Conservation (phyloP, 2,113 vertebrate genomes). For the Myrmecophaga tridactyla region DNA sequence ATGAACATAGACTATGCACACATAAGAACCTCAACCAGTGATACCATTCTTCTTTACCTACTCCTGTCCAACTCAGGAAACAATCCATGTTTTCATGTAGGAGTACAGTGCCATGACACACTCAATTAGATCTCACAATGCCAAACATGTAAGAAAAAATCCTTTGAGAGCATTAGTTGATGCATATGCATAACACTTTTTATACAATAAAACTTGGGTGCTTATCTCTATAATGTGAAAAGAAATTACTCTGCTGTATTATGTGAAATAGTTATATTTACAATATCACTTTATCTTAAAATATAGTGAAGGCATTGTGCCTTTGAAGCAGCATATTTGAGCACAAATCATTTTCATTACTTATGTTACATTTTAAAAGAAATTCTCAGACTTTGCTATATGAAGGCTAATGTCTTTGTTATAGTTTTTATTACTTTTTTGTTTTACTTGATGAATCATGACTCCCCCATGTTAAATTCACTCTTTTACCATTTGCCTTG, state of each 20-base stretch:
- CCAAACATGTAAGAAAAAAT: neutral
- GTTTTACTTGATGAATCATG: neutral
- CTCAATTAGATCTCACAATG: neutral
- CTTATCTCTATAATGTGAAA: conserved; percentile 33
- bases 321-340: conserved; percentile 1
- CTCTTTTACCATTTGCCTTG: neutral
- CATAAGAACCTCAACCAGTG: neutral
- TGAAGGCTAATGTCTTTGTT: neutral
- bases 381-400: neutral
- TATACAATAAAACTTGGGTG: neutral
- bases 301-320: neutral
- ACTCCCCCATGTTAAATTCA: neutral
- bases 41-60: neutral
- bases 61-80: neutral
- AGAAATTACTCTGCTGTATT: conserved; percentile 20
- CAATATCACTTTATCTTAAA: conserved; percentile 48
- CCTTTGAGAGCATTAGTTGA: neutral
- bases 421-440: neutral
- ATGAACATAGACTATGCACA: neutral
- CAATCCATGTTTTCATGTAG: neutral
- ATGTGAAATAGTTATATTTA: conserved; percentile 42
- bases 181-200: neutral
- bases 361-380: neutral
- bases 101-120: neutral
- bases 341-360: neutral